These are phyloP conservation scores for Zhuqinia jingwanae DNA, from an alignment of 2,888 invertebrate species.

Conservation along the genomic window DNA sequence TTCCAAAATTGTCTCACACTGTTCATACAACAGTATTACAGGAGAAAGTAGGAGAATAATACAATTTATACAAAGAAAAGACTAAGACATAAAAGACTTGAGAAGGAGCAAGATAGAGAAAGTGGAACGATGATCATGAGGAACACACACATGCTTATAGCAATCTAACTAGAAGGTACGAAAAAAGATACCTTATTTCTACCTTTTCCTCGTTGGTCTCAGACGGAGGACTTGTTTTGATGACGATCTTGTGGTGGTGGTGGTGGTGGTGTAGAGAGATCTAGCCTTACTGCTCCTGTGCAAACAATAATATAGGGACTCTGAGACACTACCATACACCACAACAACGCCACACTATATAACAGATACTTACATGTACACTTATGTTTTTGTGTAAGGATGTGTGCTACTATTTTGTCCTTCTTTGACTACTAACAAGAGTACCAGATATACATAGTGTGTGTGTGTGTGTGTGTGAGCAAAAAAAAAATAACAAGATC, in stretches of 20 bases:
- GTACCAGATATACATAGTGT: not conserved
- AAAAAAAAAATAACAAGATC: not conserved
- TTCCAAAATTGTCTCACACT: constrained; percentile 22
- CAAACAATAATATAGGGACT: constrained; percentile 35
- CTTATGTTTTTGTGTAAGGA: too few relatives aligned
- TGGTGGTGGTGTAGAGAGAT: not conserved
- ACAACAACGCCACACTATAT: not conserved
- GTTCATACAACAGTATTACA: constrained; percentile 23
- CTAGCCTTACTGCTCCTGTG: constrained; percentile 47
- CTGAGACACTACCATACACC: not conserved
- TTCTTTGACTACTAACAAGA: not conserved
- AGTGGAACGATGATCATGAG: too few relatives aligned
- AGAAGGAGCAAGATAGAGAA: too few relatives aligned
- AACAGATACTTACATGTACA: too few relatives aligned
- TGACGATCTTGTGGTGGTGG: not conserved
- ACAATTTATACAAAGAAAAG: too few relatives aligned
- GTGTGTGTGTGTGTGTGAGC: not conserved
- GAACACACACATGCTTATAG: too few relatives aligned
- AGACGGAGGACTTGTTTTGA: not conserved
- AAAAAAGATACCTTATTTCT: too few relatives aligned
- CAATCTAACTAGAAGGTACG: too few relatives aligned
- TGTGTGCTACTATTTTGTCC: not conserved
- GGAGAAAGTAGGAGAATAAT: not conserved
- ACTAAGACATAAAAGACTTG: too few relatives aligned
- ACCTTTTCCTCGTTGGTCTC: not conserved